Evolutionary conservation across 2,797 vertebrate genomes (phyloP).

Genomic region (Sebastes trivittatus): DNA sequence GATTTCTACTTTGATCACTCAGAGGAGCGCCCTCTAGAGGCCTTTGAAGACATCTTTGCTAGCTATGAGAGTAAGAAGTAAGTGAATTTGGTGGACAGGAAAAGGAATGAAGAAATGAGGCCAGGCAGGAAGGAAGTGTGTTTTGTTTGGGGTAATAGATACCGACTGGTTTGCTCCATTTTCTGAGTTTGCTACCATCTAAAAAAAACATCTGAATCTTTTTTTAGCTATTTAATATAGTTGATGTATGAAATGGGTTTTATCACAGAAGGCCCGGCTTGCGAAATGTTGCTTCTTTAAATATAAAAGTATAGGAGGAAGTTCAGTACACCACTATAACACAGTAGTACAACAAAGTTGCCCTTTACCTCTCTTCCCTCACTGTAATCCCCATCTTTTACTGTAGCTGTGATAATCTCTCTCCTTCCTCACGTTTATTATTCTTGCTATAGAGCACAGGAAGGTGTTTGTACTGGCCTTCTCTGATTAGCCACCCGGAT

Average conservation of each 20-base stretch:
- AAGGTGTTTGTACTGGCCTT: conserved; percentile 53
- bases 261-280: not conserved
- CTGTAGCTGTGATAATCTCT: conserved; percentile 36
- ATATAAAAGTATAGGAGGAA: not conserved
- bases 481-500: conserved; percentile 56
- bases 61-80: conserved; percentile 99
- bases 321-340: not conserved
- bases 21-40: conserved; percentile 96
- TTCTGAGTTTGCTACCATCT: conserved; percentile 52
- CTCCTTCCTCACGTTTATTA: conserved; percentile 57
- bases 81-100: conserved; percentile 83
- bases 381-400: conserved; percentile 16
- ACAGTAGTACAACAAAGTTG: not conserved
- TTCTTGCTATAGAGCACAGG: conserved; percentile 53
- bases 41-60: conserved; percentile 99
- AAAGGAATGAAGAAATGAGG: conserved; percentile 63
- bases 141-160: conserved; percentile 19
- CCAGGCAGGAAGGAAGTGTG: conserved; percentile 69
- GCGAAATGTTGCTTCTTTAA: not conserved
- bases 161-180: conserved; percentile 30
- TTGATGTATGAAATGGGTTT: not conserved
- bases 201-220: not conserved
- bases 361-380: conserved; percentile 23
- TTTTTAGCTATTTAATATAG: not conserved
- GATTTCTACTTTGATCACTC: conserved; percentile 99